Percentiles rank a stretch among this genome's conserved stretches.
Evolutionary conservation across 2,797 vertebrate species (phyloP).

Genomic region (Ara ararauna): DNA sequence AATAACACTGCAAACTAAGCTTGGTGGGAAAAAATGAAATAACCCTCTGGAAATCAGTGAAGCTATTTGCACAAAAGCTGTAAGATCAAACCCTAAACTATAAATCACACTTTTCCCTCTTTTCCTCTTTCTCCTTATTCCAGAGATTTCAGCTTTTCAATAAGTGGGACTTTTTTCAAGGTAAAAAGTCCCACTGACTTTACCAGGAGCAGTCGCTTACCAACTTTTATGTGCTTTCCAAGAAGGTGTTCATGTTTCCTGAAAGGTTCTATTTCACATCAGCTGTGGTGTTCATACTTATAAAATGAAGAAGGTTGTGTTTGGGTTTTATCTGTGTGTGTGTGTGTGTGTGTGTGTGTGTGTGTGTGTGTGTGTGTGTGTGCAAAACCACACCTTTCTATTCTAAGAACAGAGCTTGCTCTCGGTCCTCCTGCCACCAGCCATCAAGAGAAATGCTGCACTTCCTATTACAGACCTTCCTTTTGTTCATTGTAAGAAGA

Average conservation of each 20-base stretch:
- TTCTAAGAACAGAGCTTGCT: background rate
- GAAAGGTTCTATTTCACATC: background rate
- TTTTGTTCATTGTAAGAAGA: background rate
- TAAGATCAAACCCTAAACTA: background rate
- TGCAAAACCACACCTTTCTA: background rate
- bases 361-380: too few species aligned
- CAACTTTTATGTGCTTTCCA: background rate
- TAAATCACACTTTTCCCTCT: rapidly evolving
- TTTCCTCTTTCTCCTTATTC: background rate
- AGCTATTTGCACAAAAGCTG: background rate
- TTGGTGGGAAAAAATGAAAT: background rate
- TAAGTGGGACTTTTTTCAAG: background rate
- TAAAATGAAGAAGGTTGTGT: background rate
- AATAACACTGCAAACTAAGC: background rate
- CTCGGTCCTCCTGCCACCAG: background rate
- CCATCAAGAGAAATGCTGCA: background rate
- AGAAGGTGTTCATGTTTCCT: background rate
- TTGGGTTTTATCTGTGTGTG: background rate
- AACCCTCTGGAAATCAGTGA: background rate
- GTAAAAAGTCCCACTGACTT: background rate
- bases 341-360: too few species aligned
- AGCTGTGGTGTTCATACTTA: background rate
- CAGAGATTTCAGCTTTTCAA: background rate
- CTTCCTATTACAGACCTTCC: background rate
- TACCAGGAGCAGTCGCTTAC: background rate